Evolutionary conservation across 2,797 vertebrate species (phyloP).

Genomic region (Cuculus canorus): DNA sequence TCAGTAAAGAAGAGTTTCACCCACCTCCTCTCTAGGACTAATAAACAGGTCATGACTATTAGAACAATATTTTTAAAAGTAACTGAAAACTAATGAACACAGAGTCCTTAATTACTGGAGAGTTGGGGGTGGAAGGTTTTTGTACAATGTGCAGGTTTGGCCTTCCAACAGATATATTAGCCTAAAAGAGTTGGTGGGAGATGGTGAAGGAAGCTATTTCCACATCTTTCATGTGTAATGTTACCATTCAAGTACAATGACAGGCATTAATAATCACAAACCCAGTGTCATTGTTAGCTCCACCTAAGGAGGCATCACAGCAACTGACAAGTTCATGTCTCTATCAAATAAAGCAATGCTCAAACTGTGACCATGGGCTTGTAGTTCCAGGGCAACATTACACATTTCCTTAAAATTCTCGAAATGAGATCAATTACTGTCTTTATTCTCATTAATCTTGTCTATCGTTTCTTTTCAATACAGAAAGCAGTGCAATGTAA

Average conservation of each 20-base stretch:
- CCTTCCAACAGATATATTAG: neutral
- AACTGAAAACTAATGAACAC: neutral
- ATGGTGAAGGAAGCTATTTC: neutral
- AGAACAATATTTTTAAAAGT: neutral
- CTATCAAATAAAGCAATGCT: neutral
- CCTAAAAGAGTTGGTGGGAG: neutral
- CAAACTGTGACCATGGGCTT: neutral
- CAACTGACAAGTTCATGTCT: neutral
- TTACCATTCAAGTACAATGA: neutral
- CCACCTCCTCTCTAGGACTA: neutral
- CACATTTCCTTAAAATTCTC: neutral
- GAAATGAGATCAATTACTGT: neutral
- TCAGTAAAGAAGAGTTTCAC: neutral
- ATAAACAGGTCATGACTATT: neutral
- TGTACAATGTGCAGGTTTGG: neutral
- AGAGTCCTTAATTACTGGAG: neutral
- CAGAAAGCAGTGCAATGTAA: neutral
- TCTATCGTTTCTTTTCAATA: neutral
- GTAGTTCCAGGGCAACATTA: neutral
- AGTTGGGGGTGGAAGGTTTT: fast-evolving
- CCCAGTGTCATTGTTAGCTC: neutral
- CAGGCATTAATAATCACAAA: neutral
- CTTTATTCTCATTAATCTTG: neutral
- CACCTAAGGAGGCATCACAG: neutral
- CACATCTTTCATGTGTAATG: neutral